A percentile compares a stretch with the other conserved stretches of the same genome.
These are phyloP conservation scores for Papio anubis DNA, from an alignment of 2,113 vertebrate species.

Conservation along the genomic window DNA sequence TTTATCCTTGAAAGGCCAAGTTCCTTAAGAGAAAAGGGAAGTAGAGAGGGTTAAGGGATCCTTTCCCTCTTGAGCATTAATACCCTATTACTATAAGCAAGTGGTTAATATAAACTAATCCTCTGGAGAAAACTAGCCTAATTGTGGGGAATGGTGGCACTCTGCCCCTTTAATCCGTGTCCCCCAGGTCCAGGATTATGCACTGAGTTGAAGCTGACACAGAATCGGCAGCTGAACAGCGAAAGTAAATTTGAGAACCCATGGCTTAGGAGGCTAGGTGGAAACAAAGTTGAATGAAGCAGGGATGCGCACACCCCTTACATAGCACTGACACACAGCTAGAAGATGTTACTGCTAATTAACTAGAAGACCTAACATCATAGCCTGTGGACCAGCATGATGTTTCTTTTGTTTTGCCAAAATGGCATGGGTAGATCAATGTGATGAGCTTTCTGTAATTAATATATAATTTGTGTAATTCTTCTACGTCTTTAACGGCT, in stretches of 20 bases:
- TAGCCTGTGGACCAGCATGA: background rate
- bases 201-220: too few relatives aligned
- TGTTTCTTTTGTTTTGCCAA: background rate
- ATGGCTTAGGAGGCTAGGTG: too few relatives aligned
- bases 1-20: background rate
- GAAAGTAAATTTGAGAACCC: background rate
- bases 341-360: background rate
- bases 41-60: background rate
- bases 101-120: background rate
- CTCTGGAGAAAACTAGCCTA: background rate
- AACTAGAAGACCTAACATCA: background rate
- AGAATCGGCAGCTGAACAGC: fast-evolving
- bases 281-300: background rate
- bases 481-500: fast-evolving
- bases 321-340: background rate
- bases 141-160: too few relatives aligned
- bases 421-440: background rate
- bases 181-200: background rate
- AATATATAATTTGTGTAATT: background rate
- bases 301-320: background rate
- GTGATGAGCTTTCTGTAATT: background rate
- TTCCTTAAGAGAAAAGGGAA: background rate
- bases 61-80: background rate
- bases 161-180: background rate
- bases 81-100: background rate